These are phyloP conservation scores for Archocentrus centrarchus DNA, from an alignment of 2,113 vertebrate genomes.

Conservation along the genomic window DNA sequence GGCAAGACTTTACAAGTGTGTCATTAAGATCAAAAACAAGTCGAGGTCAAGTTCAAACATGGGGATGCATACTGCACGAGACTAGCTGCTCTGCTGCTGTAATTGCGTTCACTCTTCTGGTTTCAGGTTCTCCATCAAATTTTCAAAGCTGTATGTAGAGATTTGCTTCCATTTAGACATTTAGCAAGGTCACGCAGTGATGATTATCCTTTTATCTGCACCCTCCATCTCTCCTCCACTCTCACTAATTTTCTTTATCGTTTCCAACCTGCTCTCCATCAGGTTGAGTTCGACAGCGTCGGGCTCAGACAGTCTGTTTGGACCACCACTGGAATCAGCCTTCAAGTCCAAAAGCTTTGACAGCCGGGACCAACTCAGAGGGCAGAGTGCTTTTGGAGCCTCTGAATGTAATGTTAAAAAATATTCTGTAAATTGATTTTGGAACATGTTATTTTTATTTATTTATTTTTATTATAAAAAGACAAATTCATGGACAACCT, in stretches of 20 bases:
- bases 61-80: not conserved
- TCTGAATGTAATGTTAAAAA: constrained; percentile 71
- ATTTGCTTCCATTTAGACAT: too few species aligned
- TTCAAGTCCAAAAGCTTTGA: constrained; percentile 89
- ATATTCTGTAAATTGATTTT: not conserved
- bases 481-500: not conserved
- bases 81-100: not conserved
- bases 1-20: not conserved
- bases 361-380: constrained; percentile 73
- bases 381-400: constrained; percentile 41
- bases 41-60: not conserved
- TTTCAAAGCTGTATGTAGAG: too few species aligned
- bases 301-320: constrained; percentile 85
- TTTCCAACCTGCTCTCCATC: not conserved
- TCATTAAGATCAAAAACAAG: too few species aligned
- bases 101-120: too few species aligned
- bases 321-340: constrained; percentile 87
- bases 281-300: constrained; percentile 77
- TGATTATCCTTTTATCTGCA: not conserved
- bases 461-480: not conserved
- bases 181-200: not conserved
- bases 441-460: not conserved
- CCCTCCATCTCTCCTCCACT: accelerated
- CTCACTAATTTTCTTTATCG: not conserved
- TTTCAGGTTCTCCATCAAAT: too few species aligned